Base-by-base conservation (phyloP, 2,888 invertebrate genomes). In the Eustalomyia histrio region DNA sequence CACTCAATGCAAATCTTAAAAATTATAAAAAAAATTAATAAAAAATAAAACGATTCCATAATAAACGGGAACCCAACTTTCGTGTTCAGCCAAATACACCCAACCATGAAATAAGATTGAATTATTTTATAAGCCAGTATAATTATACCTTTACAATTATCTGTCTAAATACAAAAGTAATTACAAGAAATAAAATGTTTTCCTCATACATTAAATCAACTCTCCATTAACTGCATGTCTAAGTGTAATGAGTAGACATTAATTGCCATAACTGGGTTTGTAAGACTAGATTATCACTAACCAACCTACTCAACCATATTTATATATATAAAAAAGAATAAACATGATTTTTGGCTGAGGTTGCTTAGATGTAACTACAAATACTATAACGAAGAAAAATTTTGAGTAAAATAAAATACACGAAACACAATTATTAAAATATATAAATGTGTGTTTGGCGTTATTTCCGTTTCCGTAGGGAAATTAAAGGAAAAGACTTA, bases 401-500 rank as follows among this genome's bases (percentile, higher is more conserved):
- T 39, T 47, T 18, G 50, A 52, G 65, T 29, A 50, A 50, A 17
- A n/a, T 63, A 14, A 50, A 24, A 3, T 12, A 9, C 10, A 58
- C n/a, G 7, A n/a, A 33, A 24, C 24, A 58, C n/a, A 58, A 58
- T n/a, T 18, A 61, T 21, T 14, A 57, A n/a, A n/a, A 33, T 14
- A 57, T 47, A 16, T 52, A 18, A 33, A 16, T 65, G 33, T 52
- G 4, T 55, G 39, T 53, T 72, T 63, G 71, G 76, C 72, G 74
- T 79, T 74, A 80, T 75, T 69, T 83, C 79, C 84, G 79, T 80
- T 84, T 83, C 84, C 83, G 80, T 83, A 35, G 83, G 84, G 84
- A 84, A 84, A 84, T 84, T 84, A 83, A 79, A 83, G 80, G 80
- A 83, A 83, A 78, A 80, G 63, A 73, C 58, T 76, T 64, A 24